Evolutionary conservation across 2,797 vertebrate species (phyloP).

Genomic region (Phoxinus dragarum): DNA sequence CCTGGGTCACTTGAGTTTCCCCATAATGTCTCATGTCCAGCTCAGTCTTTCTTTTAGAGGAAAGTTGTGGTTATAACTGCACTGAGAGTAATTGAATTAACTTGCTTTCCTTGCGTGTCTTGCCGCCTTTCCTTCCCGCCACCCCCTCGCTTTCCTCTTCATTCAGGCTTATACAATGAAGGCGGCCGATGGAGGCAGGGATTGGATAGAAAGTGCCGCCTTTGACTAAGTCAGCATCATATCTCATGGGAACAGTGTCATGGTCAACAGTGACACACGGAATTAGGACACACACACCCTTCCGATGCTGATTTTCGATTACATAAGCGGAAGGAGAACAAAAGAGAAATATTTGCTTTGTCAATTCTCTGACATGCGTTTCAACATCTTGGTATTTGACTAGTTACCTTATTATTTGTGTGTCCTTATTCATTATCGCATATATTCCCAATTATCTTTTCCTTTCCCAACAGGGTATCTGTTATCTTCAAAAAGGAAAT

Average conservation of each 20-base stretch:
- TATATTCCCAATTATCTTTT: slow-evolving; percentile 3
- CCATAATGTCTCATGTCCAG: slow-evolving; percentile 12
- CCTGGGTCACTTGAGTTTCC: slow-evolving; percentile 35
- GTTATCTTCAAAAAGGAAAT: slow-evolving; percentile 45
- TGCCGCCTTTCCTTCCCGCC: slow-evolving; percentile 53
- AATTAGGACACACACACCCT: slow-evolving; percentile 33
- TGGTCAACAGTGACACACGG: slow-evolving; percentile 18
- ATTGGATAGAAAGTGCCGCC: slow-evolving; percentile 18
- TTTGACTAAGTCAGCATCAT: slow-evolving; percentile 55
- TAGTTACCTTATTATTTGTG: slow-evolving; percentile 28
- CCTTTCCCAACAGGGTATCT: slow-evolving; percentile 29
- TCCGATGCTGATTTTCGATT: slow-evolving; percentile 56
- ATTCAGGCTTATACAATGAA: slow-evolving; percentile 32
- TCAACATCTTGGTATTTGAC: slow-evolving; percentile 15
- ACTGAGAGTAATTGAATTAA: slow-evolving; percentile 80
- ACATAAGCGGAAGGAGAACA: slow-evolving; percentile 44
- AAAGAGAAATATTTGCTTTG: slow-evolving; percentile 1
- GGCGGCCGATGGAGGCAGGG: slow-evolving; percentile 30
- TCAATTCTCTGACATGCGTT: slow-evolving; percentile 39
- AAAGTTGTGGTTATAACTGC: slow-evolving; percentile 65
- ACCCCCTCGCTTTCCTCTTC: slow-evolving; percentile 8
- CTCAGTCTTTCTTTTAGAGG: slow-evolving; percentile 45
- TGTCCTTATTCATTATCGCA: slow-evolving; percentile 39
- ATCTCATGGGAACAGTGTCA: slow-evolving; percentile 37
- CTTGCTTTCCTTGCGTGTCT: slow-evolving; percentile 59